Conservation (phyloP, 1,140 invertebrate species). For the Drosophila setifemur region DNA sequence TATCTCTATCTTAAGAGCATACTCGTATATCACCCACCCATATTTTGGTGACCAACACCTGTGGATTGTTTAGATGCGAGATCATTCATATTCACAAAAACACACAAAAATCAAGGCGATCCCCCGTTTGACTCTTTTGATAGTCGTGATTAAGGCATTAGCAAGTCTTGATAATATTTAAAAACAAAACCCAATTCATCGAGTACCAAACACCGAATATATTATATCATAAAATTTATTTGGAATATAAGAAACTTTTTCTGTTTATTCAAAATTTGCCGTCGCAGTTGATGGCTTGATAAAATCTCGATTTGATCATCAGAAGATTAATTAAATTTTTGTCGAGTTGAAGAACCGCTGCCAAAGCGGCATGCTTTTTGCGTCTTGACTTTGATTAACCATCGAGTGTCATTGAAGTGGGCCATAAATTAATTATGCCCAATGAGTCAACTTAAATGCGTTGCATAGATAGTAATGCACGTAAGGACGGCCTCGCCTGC, state of each 20-base stretch:
- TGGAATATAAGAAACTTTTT: conserved; percentile 9
- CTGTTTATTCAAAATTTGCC: not conserved
- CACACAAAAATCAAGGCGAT: conserved; percentile 1
- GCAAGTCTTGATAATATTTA: conserved; percentile 23
- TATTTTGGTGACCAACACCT: not conserved
- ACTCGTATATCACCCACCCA: conserved; percentile 4
- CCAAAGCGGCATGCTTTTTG: not conserved
- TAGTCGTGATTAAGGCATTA: conserved; percentile 24
- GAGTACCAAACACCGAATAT: not conserved
- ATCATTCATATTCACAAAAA: conserved; percentile 1
- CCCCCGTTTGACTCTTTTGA: not conserved
- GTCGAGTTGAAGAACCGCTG: conserved; percentile 32
- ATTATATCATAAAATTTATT: conserved; percentile 15
- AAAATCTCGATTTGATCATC: conserved; percentile 12
- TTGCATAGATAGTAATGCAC: not conserved
- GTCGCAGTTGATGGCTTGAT: conserved; percentile 19
- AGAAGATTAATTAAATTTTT: conserved; percentile 15
- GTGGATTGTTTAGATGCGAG: not conserved
- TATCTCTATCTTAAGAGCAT: not conserved
- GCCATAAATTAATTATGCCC: conserved; percentile 13
- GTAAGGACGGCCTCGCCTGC: conserved; percentile 18
- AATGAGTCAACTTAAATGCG: not conserved
- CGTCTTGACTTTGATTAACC: conserved; percentile 28
- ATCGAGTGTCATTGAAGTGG: conserved; percentile 17
- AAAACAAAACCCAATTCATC: conserved; percentile 7